Evolutionary conservation across 2,797 vertebrate species (phyloP).

Genomic region (Melopsittacus undulatus): DNA sequence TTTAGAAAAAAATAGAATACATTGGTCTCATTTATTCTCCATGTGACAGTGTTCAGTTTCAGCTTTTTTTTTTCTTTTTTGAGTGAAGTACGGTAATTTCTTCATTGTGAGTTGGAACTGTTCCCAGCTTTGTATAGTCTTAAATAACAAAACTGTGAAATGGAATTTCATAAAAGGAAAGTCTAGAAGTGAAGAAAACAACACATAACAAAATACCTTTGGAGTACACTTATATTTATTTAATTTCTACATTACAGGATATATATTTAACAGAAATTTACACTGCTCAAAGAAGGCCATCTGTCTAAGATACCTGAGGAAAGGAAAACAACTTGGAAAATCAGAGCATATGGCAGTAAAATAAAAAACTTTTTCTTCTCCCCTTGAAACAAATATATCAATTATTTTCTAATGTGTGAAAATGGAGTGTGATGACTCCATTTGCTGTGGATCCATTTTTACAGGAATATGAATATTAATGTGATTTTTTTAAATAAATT

Average conservation of each 20-base stretch:
- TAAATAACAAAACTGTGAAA: slow-evolving; percentile 37
- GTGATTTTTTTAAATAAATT: neutral
- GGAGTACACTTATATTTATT: neutral
- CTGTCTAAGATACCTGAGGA: neutral
- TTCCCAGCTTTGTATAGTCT: slow-evolving; percentile 35
- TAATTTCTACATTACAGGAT: neutral
- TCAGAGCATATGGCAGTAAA: neutral
- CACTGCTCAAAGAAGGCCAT: neutral
- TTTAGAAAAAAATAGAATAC: slow-evolving; percentile 29
- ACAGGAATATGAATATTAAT: neutral
- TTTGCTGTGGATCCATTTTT: neutral
- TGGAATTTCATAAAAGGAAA: neutral
- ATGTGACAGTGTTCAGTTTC: neutral
- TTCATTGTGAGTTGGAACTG: slow-evolving; percentile 24
- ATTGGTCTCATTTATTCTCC: slow-evolving; percentile 27
- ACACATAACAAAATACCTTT: neutral
- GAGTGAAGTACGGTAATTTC: neutral
- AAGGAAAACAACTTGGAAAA: neutral
- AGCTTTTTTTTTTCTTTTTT: neutral
- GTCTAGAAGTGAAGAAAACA: neutral
- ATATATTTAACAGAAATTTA: neutral
- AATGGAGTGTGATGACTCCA: neutral
- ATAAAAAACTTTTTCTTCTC: neutral
- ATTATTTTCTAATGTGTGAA: neutral
- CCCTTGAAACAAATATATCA: neutral